These are phyloP conservation scores for Deroplatys truncata DNA, from an alignment of 2,888 invertebrate species.

Conservation along the genomic window DNA sequence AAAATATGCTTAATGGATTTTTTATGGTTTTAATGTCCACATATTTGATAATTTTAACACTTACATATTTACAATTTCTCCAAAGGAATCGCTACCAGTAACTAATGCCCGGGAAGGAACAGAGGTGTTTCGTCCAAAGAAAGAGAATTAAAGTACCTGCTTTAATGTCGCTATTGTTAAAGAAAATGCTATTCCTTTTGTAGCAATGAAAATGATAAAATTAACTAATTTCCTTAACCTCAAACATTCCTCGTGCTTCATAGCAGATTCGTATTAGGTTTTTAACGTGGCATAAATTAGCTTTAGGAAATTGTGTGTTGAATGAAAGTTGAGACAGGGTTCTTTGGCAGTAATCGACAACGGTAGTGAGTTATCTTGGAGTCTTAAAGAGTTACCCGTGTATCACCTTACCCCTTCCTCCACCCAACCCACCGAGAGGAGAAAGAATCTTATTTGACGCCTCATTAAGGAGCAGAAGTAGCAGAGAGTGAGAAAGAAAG, in stretches of 20 bases:
- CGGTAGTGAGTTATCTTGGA: conserved; percentile 4
- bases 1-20: no score
- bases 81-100: no score
- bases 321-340: conserved; percentile 13
- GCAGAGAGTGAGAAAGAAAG: background rate
- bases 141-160: no score
- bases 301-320: conserved; percentile 10
- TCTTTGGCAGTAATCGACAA: conserved; percentile 4
- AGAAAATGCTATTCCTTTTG: background rate
- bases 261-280: background rate
- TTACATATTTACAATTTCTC: no score
- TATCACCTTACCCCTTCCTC: background rate
- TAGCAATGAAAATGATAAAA: background rate
- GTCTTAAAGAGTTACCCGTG: background rate
- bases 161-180: no score
- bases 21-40: no score
- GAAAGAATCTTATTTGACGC: conserved; percentile 26
- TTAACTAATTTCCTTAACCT: background rate
- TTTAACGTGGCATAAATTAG: conserved; percentile 5
- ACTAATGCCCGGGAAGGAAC: no score
- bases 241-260: background rate
- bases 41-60: no score
- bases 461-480: conserved; percentile 22
- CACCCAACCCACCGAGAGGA: background rate
- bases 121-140: no score